These are phyloP conservation scores for Tinea trinotella DNA, from an alignment of 2,888 invertebrate genomes.

Conservation along the genomic window DNA sequence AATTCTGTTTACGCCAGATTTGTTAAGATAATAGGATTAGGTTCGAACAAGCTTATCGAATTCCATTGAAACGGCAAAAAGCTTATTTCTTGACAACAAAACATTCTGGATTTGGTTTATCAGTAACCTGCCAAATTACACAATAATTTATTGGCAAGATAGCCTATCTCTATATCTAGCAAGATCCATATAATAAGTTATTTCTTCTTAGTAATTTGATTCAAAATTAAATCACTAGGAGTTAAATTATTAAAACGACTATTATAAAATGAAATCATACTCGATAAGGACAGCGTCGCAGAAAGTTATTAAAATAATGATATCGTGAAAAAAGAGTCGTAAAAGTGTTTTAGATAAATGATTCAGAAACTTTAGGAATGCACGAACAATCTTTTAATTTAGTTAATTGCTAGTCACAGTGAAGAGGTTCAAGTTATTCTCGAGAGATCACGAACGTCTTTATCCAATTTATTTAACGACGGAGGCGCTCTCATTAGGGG, in stretches of 20 bases:
- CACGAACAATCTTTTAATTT: constrained; percentile 69
- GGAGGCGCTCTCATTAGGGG: constrained; percentile 66
- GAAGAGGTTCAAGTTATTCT: constrained; percentile 65
- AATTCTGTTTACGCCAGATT: no score
- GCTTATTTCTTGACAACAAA: constrained; percentile 4
- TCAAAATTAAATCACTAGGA: no score
- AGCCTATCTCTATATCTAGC: no score
- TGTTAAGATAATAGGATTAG: no score
- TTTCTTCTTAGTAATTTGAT: constrained; percentile 13
- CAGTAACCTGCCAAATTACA: constrained; percentile 27
- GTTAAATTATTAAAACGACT: no score
- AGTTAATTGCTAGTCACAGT: constrained; percentile 68
- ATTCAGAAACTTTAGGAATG: constrained; percentile 49
- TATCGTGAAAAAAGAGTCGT: not conserved
- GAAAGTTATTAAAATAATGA: not conserved
- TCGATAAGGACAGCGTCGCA: not conserved
- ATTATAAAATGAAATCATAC: no score
- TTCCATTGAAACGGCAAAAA: no score
- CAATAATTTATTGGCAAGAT: constrained; percentile 54
- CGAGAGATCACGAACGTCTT: constrained; percentile 70
- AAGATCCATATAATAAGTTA: constrained; percentile 47
- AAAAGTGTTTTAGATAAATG: constrained; percentile 28
- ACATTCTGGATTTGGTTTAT: constrained; percentile 39
- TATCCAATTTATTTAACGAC: constrained; percentile 73
- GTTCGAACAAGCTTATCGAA: no score